These are phyloP conservation scores for Agrochola circellaris DNA, from an alignment of 2,888 invertebrate species.

Conservation along the genomic window DNA sequence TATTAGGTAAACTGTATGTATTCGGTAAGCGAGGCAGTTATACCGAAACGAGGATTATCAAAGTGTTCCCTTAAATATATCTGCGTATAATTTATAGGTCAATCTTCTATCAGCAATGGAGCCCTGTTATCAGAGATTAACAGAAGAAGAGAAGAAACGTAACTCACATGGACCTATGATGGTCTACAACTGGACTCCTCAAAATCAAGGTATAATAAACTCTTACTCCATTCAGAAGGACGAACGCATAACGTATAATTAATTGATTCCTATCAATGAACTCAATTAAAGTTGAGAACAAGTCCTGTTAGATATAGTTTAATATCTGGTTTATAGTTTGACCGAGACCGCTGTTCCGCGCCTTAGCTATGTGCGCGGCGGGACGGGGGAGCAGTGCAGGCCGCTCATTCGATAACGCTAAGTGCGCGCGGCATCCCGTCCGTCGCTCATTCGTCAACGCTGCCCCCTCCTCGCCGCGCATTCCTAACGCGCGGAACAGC, in stretches of 20 bases:
- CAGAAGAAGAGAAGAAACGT: constrained; percentile 93
- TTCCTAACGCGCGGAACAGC: too few relatives aligned
- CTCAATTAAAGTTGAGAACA: neutral
- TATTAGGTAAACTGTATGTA: neutral
- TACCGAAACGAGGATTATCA: neutral
- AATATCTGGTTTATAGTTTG: neutral
- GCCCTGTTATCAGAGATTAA: constrained; percentile 92
- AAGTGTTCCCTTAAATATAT: neutral
- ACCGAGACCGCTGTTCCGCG: too few relatives aligned
- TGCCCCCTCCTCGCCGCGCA: too few relatives aligned
- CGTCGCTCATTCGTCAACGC: too few relatives aligned
- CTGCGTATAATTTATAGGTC: constrained; percentile 79
- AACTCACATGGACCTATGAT: constrained; percentile 97
- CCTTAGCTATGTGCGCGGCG: too few relatives aligned
- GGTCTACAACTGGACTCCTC: constrained; percentile 92
- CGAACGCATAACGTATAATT: neutral
- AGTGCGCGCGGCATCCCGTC: too few relatives aligned
- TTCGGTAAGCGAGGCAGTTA: too few relatives aligned
- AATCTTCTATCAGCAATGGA: constrained; percentile 94
- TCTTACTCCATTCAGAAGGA: neutral
- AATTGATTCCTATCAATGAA: neutral
- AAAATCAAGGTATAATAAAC: constrained; percentile 89
- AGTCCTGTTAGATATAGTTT: neutral
- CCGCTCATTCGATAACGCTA: too few relatives aligned
- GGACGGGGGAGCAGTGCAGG: too few relatives aligned